phyloP scores from a whole-genome alignment of 2,797 vertebrate species.

The Pteropus rufus region DNA sequence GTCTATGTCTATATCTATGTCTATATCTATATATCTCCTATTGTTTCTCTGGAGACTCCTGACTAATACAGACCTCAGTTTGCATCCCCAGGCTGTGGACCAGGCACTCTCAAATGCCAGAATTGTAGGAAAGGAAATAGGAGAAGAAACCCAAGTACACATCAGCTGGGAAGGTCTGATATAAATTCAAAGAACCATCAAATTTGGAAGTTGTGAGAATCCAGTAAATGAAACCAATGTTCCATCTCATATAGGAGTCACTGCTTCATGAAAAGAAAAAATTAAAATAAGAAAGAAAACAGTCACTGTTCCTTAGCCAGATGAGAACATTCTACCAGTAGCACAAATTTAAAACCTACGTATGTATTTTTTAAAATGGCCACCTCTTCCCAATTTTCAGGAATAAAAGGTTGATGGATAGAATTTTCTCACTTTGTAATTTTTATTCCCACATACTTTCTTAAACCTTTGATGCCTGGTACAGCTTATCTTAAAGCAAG shows the following conservation, averaged over 20 bases:
- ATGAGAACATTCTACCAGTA: neutral
- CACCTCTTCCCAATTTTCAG: neutral
- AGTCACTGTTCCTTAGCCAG: neutral
- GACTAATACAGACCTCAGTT: neutral
- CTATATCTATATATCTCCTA: neutral
- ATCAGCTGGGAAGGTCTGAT: neutral
- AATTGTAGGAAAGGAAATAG: neutral
- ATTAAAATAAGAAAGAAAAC: neutral
- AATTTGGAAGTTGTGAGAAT: neutral
- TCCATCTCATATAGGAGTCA: neutral
- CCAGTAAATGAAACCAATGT: neutral
- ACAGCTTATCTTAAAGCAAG: conserved; percentile 58
- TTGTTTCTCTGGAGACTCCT: neutral
- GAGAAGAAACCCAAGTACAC: neutral
- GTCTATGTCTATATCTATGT: no score
- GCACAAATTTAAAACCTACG: neutral
- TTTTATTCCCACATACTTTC: conserved; percentile 19
- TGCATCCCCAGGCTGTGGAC: neutral
- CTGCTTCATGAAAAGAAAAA: neutral
- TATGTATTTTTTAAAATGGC: neutral
- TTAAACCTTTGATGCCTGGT: conserved; percentile 47
- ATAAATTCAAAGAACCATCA: neutral
- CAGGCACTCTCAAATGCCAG: neutral
- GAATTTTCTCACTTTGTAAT: conserved; percentile 42
- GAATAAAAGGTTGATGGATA: conserved; percentile 18